Conservation (phyloP, 2,113 vertebrate species). For the Sylvietta virens region DNA sequence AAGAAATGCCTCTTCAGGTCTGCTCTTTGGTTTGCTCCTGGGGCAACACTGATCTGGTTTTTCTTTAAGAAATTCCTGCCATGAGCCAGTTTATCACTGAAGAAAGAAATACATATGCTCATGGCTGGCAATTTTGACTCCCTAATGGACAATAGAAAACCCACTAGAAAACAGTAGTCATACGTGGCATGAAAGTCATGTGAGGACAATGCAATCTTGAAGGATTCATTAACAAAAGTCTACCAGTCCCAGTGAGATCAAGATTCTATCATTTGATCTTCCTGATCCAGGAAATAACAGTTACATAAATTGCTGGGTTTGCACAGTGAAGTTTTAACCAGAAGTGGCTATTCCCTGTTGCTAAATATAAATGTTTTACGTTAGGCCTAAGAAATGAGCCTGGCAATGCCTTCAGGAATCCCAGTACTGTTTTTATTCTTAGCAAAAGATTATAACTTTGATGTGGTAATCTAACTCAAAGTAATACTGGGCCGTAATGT, state of each 20-base stretch:
- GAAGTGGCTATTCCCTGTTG: neutral
- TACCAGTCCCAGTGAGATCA: neutral
- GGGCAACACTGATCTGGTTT: neutral
- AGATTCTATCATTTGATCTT: neutral
- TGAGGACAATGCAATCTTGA: neutral
- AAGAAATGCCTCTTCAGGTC: neutral
- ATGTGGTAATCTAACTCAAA: neutral
- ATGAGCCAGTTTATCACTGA: neutral
- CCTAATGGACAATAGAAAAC: neutral
- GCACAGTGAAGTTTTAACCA: neutral
- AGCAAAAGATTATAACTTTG: neutral
- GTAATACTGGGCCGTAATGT: neutral
- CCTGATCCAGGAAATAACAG: neutral
- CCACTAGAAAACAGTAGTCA: neutral
- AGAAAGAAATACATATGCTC: neutral
- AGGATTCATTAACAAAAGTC: neutral
- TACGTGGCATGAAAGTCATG: rapidly evolving
- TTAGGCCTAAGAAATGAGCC: neutral
- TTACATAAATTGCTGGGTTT: neutral
- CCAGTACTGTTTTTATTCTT: neutral
- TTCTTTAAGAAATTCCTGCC: neutral
- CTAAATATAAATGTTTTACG: neutral
- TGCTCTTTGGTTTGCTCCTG: neutral
- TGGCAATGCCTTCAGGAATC: neutral
- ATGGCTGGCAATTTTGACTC: neutral